These are phyloP conservation scores for Orycteropus afer DNA, from an alignment of 2,113 vertebrate genomes.

Conservation along the genomic window DNA sequence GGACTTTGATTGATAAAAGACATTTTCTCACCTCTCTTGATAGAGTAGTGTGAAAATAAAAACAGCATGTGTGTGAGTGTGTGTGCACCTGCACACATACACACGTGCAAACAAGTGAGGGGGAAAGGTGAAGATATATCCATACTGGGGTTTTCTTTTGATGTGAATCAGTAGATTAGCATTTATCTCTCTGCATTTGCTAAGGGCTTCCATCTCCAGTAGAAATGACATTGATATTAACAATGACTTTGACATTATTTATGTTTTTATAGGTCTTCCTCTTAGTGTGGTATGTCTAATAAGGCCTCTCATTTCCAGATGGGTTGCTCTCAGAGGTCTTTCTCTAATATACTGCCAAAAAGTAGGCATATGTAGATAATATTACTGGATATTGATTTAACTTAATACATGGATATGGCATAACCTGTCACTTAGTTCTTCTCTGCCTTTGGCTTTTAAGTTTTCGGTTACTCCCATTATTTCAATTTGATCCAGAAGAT, in stretches of 20 bases:
- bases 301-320: neutral
- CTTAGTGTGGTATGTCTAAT: neutral
- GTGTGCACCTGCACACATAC: neutral
- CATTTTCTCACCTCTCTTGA: neutral
- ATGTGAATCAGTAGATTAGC: neutral
- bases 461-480: slow-evolving; percentile 55
- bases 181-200: neutral
- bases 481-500: slow-evolving; percentile 69
- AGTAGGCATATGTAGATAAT: neutral
- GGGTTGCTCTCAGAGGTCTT: neutral
- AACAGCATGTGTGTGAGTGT: neutral
- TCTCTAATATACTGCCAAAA: neutral
- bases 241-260: neutral
- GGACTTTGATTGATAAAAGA: neutral
- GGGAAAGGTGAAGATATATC: neutral
- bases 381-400: neutral
- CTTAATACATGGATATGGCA: neutral
- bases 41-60: slow-evolving; percentile 32
- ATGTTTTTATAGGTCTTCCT: neutral
- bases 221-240: neutral
- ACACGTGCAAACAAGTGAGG: accelerated
- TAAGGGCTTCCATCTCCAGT: neutral
- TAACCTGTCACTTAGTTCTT: neutral
- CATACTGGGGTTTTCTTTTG: neutral
- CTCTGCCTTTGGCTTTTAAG: slow-evolving; percentile 13